These are phyloP conservation scores for Cromileptes altivelis DNA, from an alignment of 2,113 vertebrate species.

Conservation along the genomic window DNA sequence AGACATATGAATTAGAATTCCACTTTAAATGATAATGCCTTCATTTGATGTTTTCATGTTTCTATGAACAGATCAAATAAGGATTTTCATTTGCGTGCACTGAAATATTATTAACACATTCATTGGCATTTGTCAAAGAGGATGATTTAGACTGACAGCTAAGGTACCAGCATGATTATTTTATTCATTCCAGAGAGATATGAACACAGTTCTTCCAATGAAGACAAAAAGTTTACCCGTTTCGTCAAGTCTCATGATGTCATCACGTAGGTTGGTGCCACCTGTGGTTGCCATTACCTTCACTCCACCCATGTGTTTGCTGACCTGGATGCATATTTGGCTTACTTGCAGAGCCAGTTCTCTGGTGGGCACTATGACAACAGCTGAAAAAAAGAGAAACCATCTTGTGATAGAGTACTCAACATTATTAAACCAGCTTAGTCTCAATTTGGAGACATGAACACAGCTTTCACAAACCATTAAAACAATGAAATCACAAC, in stretches of 20 bases:
- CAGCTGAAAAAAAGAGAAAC: conserved; percentile 80
- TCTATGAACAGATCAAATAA: not conserved
- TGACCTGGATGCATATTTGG: conserved; percentile 99
- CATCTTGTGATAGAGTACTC: too few relatives aligned
- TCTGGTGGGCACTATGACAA: conserved; percentile 99
- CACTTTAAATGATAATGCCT: not conserved
- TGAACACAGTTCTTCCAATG: not conserved
- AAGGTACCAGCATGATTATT: not conserved
- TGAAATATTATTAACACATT: not conserved
- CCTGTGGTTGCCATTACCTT: conserved; percentile 99
- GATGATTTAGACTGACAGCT: not conserved
- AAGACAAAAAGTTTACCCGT: conserved; percentile 86
- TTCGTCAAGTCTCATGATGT: conserved; percentile 99
- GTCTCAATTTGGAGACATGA: not conserved
- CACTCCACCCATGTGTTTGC: conserved; percentile 99
- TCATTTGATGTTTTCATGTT: not conserved
- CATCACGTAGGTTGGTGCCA: conserved; percentile 98
- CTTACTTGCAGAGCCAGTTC: conserved; percentile 99
- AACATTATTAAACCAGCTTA: not conserved
- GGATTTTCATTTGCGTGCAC: not conserved
- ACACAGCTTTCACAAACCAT: not conserved
- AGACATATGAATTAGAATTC: not conserved
- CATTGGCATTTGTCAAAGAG: not conserved
- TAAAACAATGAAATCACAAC: not conserved
- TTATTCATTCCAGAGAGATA: not conserved